Percentiles rank a stretch among this genome's conserved stretches.
These are phyloP conservation scores for Lepisosteus oculatus DNA, from an alignment of 2,113 vertebrate genomes.

Conservation along the genomic window DNA sequence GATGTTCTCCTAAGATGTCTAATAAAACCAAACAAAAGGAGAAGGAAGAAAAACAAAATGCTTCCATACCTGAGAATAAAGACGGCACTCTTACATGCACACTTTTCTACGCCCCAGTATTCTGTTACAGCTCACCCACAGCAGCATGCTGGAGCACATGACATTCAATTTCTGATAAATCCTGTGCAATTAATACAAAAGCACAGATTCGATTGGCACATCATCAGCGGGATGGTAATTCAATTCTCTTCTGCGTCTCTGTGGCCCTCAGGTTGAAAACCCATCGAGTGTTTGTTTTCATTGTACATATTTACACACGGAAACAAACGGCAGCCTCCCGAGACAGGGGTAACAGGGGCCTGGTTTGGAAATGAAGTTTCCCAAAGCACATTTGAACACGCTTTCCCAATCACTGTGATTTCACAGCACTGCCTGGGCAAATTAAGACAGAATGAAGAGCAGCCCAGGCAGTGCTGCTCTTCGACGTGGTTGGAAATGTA, in stretches of 20 bases:
- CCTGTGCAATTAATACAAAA: slow-evolving; percentile 1
- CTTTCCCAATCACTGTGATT: background rate
- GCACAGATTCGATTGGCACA: background rate
- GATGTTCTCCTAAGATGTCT: too few species aligned
- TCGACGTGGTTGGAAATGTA: too few species aligned
- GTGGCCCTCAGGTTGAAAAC: slow-evolving; percentile 1
- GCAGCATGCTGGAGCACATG: background rate
- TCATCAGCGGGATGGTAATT: slow-evolving; percentile 2
- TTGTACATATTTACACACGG: slow-evolving; percentile 12
- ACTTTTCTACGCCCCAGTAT: too few species aligned
- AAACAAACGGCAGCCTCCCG: slow-evolving; percentile 6
- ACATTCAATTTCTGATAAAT: background rate
- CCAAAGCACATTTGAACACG: background rate
- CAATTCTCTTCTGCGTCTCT: background rate
- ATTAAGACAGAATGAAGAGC: too few species aligned
- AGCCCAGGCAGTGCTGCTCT: too few species aligned
- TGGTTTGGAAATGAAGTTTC: background rate
- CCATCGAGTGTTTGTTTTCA: slow-evolving; percentile 14
- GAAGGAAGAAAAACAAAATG: too few species aligned
- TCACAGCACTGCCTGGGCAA: background rate
- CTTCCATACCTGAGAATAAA: too few species aligned
- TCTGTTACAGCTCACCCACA: too few species aligned
- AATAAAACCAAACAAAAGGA: too few species aligned
- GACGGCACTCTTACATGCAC: too few species aligned
- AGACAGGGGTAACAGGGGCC: too few species aligned